Evolutionary conservation across 2,888 invertebrate genomes (phyloP).

Genomic region (Pseudococcus viburni): DNA sequence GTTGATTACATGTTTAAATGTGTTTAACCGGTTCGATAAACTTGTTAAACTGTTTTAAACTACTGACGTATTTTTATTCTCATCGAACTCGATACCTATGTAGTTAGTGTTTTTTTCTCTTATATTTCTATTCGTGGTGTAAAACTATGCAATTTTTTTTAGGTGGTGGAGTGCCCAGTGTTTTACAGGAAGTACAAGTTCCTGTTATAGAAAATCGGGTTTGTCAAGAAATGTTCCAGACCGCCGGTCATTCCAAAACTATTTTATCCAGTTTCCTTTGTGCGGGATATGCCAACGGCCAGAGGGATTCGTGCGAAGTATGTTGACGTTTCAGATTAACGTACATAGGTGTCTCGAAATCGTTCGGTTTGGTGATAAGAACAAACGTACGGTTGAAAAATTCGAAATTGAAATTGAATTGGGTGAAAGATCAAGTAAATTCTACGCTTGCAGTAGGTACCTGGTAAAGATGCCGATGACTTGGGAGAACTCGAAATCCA

Average conservation of each 20-base stretch:
- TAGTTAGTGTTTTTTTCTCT: neutral
- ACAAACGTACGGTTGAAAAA: neutral
- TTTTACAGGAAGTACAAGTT: slow-evolving; percentile 90
- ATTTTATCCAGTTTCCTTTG: slow-evolving; percentile 91
- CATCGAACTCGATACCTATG: slow-evolving; percentile 32
- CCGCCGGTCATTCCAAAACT: slow-evolving; percentile 89
- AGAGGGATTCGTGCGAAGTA: slow-evolving; percentile 94
- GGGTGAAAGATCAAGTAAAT: neutral
- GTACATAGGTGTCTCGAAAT: neutral
- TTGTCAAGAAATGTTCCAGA: slow-evolving; percentile 94
- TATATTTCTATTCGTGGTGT: slow-evolving; percentile 37
- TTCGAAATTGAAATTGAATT: neutral
- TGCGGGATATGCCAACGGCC: slow-evolving; percentile 92
- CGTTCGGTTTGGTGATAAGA: neutral
- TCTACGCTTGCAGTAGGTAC: neutral
- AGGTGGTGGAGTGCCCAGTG: slow-evolving; percentile 89
- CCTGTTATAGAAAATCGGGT: slow-evolving; percentile 92
- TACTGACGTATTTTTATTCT: slow-evolving; percentile 55
- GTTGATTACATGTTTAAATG: slow-evolving; percentile 58
- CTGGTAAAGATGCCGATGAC: neutral
- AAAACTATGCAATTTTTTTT: slow-evolving; percentile 63
- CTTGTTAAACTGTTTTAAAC: slow-evolving; percentile 55
- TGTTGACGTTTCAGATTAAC: slow-evolving; percentile 69
- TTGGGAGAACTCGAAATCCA: neutral
- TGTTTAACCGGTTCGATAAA: slow-evolving; percentile 58